Evolutionary conservation across 2,113 vertebrate species (phyloP).

Genomic region (Seriola aureovittata): DNA sequence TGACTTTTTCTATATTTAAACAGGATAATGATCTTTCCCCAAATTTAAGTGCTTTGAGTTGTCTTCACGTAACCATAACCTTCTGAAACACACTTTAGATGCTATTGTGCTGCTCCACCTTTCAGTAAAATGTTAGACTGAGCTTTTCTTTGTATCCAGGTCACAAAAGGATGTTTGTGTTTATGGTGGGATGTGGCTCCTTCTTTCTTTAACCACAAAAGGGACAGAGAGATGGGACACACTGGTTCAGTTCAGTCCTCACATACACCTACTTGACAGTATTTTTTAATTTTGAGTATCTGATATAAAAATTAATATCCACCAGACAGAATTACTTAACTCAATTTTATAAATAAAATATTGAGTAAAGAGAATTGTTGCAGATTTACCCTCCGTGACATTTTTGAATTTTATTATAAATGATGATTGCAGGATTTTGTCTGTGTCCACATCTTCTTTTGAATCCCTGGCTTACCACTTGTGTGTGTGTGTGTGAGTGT

Average conservation of each 20-base stretch:
- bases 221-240: background rate
- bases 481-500: slow-evolving; percentile 8
- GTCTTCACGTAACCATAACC: background rate
- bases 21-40: too few relatives aligned
- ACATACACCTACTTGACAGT: too few relatives aligned
- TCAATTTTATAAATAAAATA: background rate
- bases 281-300: too few relatives aligned
- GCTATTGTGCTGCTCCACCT: background rate
- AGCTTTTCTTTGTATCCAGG: background rate
- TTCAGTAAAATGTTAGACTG: too few relatives aligned
- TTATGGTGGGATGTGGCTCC: background rate
- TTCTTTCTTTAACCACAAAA: background rate
- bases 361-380: background rate
- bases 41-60: too few relatives aligned
- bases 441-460: slow-evolving; percentile 9
- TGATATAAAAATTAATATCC: background rate
- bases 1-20: too few relatives aligned
- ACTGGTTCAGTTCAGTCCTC: background rate
- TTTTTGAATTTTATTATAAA: background rate
- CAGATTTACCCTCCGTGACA: background rate
- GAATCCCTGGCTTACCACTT: slow-evolving; percentile 19
- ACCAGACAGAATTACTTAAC: background rate
- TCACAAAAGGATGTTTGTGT: background rate
- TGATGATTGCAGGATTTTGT: background rate
- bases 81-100: background rate